Evolutionary conservation across 2,797 vertebrate genomes (phyloP), one percentile per base, ranked within the genome.

Genomic region (Phaenicophaeus curvirostris): DNA sequence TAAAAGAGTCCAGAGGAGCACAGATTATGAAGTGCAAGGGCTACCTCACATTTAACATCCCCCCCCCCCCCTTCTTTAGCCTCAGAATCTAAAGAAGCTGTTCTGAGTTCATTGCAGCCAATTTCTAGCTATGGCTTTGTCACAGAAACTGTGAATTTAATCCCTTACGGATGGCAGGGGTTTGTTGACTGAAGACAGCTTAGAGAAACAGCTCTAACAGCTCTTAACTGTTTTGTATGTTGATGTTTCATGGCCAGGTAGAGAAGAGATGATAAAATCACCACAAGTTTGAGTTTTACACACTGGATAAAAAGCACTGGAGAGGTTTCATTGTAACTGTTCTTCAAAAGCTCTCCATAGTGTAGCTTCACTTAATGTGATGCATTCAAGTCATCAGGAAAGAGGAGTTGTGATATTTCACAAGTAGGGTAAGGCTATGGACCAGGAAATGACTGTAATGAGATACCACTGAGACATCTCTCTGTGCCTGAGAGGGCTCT

Each of bases 141-240:
- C 85, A 85, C 59, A 76, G 44, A 66, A 86, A 41, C 69, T 42
- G 48, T 78, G 87, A 67, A 71, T 92, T 90, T 88, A 92, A 91
- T 94, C 80, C 63, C 69, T 90, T 65, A n/a, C 0, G 0, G 50
- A 48, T 81, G 53, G 30, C 66, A 85, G 63, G 9, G 48, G 42
- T 63, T 91, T 94, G 85, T 96, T 96, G 87, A 84, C 83, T 88
- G 63, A 87, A 88, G 87, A 61, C 33, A 82, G 79, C 73, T 95
- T 84, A 94, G 89, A 97, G 87, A 87, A 95, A 67, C 62, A 94
- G 66, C n/a, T n/a, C n/a, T n/a, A n/a, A n/a, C n/a, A 92, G 76
- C 28, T 23, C 72, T 89, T 44, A 51, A 46, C n/a, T 62, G 50
- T 87, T 93, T 80, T 94, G 48, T 92, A 2, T 91, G 91, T 91